Conservation (phyloP, 2,797 vertebrate species). For the Hippocampus kuda region DNA sequence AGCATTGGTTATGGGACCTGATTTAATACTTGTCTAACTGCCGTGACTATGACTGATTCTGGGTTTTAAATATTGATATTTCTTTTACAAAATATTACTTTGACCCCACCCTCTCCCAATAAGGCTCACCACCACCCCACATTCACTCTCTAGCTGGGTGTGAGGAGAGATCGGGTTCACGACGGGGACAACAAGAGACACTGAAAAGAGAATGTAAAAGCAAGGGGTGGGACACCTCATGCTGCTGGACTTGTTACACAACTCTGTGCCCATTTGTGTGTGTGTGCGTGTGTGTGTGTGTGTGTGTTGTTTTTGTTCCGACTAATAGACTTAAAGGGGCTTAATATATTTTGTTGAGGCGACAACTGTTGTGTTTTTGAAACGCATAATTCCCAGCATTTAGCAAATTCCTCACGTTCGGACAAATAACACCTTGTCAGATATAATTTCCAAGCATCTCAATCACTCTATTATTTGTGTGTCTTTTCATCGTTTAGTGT, state of each 20-base stretch:
- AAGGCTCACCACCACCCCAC: not conserved
- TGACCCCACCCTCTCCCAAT: not conserved
- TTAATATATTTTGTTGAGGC: constrained; percentile 39
- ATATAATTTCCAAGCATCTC: not conserved
- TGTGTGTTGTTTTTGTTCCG: not conserved
- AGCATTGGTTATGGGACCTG: not conserved
- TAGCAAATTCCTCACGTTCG: constrained; percentile 17
- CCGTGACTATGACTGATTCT: not conserved
- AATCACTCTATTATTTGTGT: not conserved
- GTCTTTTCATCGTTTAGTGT: not conserved
- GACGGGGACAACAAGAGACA: constrained; percentile 34
- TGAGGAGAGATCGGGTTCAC: constrained; percentile 19
- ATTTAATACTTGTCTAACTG: not conserved
- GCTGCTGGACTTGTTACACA: constrained; percentile 11
- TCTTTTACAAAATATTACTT: not conserved
- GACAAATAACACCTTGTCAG: not conserved
- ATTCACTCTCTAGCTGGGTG: constrained; percentile 24
- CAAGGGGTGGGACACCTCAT: constrained; percentile 29
- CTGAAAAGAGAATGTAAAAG: constrained; percentile 15
- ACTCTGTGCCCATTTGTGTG: constrained; percentile 3
- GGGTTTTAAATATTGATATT: not conserved
- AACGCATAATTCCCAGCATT: constrained; percentile 22
- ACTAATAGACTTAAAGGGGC: not conserved
- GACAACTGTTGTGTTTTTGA: constrained; percentile 35
- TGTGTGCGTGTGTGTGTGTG: constrained; percentile 1